Evolutionary conservation across 2,888 invertebrate genomes (phyloP).

Genomic region (Troides oblongomaculatus): DNA sequence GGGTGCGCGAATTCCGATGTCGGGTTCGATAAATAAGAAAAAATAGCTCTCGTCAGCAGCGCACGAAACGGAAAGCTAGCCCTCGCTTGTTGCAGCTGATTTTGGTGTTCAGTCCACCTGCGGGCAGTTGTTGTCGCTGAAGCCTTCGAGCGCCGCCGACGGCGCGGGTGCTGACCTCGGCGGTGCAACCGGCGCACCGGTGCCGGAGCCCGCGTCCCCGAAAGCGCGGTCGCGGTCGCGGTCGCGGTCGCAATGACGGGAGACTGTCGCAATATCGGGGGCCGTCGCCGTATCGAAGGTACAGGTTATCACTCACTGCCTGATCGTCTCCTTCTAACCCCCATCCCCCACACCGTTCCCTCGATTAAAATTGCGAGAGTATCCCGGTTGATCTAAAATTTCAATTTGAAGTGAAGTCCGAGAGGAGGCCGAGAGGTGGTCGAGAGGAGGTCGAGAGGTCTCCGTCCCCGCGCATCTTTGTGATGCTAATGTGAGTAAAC

Average conservation of each 20-base stretch:
- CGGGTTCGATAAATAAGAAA: conserved; percentile 57
- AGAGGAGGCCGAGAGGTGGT: conserved; percentile 6
- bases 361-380: too few species aligned
- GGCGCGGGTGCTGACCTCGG: too few species aligned
- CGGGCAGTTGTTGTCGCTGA: too few species aligned
- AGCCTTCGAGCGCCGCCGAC: too few species aligned
- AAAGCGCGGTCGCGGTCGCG: too few species aligned
- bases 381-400: conserved; percentile 4
- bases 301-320: background rate
- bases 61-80: too few species aligned
- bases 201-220: background rate
- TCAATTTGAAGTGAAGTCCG: conserved; percentile 23
- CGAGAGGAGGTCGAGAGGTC: background rate
- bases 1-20: conserved; percentile 75
- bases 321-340: too few species aligned
- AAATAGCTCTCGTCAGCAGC: conserved; percentile 43
- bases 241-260: background rate
- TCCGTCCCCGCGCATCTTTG: conserved; percentile 46
- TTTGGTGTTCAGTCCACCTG: too few species aligned
- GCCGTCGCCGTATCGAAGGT: background rate
- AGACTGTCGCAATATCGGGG: background rate
- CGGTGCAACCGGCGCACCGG: too few species aligned
- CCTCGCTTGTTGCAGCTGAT: too few species aligned
- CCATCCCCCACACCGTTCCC: too few species aligned
- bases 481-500: conserved; percentile 62